Percentiles rank a stretch among this genome's conserved stretches.
These are phyloP conservation scores for Australoheros scitulus DNA, from an alignment of 2,113 vertebrate species.

Conservation along the genomic window DNA sequence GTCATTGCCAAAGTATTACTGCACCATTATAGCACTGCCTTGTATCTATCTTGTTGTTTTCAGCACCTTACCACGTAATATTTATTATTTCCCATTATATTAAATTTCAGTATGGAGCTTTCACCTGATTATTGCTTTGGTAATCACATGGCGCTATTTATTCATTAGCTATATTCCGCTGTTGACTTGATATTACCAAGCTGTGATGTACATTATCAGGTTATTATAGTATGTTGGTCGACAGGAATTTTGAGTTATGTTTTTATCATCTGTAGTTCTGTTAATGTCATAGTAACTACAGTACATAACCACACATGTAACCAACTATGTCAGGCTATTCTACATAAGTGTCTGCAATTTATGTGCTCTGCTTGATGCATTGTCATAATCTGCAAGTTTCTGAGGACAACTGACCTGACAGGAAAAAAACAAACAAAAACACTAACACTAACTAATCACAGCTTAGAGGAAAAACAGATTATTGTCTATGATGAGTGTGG, in stretches of 20 bases:
- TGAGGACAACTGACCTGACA: conserved; percentile 17
- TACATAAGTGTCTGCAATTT: conserved; percentile 1
- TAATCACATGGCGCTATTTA: no score
- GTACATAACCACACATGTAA: background rate
- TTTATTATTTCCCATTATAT: conserved; percentile 20
- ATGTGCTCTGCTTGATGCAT: background rate
- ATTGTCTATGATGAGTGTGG: conserved; percentile 21
- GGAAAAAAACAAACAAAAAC: no score
- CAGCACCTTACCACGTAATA: background rate
- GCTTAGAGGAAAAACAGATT: conserved; percentile 20
- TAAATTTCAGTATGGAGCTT: background rate
- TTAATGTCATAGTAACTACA: no score
- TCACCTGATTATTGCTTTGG: background rate
- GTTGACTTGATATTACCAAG: background rate
- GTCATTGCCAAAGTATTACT: background rate
- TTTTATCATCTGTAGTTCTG: background rate
- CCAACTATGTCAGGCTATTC: background rate
- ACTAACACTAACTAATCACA: conserved; percentile 28
- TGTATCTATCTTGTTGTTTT: background rate
- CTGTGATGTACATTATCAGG: background rate
- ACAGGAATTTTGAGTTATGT: background rate
- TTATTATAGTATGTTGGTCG: background rate
- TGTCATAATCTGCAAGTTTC: conserved; percentile 5
- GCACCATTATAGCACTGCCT: background rate
- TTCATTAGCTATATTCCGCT: background rate